Evolutionary conservation across 2,113 vertebrate species (phyloP), one percentile per base, ranked within the genome.

Genomic region (Pseudorasbora parva): DNA sequence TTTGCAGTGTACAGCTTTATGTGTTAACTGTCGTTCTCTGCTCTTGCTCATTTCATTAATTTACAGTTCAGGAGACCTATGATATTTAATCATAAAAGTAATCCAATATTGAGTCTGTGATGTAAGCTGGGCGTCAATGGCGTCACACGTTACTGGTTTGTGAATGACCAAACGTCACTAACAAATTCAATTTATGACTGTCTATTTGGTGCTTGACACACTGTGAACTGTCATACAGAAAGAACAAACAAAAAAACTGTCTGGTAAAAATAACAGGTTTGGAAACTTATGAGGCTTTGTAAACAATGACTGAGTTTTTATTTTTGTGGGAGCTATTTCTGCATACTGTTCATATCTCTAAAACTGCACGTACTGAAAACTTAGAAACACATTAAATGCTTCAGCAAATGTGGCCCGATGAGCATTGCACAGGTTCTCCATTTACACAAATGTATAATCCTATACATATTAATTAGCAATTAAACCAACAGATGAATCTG

Each of bases 391-490:
- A 33, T 76, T 7, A 76, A 33, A 54, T 37, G 73, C 73, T 76
- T 33, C 73, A n/a, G 30, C 33, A 37, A 76, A 76, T 76, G 12
- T 1, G 5, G 12, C n/a, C 27, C 30, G n/a, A 10, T 41, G 54
- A 56, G 76, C 21, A 25, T 45, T 45, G 56, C 4, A 60, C 57
- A 45, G 4, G 37, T 78, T 45, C 15, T 56, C 14, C 8, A 25
- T 60, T 60, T 45, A 11, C 56, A 62, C 37, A 78, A 62, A 78
- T 43, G n/a, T 45, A 78, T 78, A 78, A 78, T 25, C 56, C 33
- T 78, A 62, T 27, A 78, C 76, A 78, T 62, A 78, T 78, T 60
- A 60, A 78, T 78, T 78, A 78, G 56, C 37, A 60, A 25, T 43
- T 14, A 77, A 57, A 78, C n/a, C 17, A 78, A 43, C 37, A 78